Conservation (phyloP, 2,113 vertebrate species). For the Heterotilapia buettikoferi region DNA sequence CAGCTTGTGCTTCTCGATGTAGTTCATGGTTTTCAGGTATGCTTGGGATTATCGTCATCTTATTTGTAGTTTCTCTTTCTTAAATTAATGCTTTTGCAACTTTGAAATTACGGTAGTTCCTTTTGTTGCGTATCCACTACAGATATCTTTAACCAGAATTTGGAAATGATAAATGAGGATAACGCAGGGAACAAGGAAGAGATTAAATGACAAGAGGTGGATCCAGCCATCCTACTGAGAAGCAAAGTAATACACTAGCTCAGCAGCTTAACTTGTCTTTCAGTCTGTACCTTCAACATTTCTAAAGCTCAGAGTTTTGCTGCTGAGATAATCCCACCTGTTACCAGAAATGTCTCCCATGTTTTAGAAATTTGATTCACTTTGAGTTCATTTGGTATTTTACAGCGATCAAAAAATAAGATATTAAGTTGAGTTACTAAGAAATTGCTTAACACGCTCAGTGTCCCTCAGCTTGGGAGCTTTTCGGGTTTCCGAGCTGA, state of each 20-base stretch:
- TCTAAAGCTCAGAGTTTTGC: not conserved
- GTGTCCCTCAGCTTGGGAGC: not conserved
- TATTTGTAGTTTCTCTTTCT: not conserved
- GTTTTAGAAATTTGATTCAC: not conserved
- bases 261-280: not conserved
- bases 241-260: not conserved
- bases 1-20: not conserved
- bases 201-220: not conserved
- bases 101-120: conserved; percentile 22
- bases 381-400: not conserved
- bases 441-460: not conserved
- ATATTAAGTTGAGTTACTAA: not conserved
- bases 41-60: not conserved
- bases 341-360: not conserved
- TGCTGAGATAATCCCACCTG: not conserved
- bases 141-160: not conserved
- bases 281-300: not conserved
- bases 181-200: not conserved
- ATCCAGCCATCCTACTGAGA: not conserved
- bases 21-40: not conserved
- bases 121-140: not conserved
- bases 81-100: not conserved
- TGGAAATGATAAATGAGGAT: not conserved
- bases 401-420: not conserved
- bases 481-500: not conserved